phyloP scores from a whole-genome alignment of 2,113 vertebrate genomes.

The Verasper variegatus region DNA sequence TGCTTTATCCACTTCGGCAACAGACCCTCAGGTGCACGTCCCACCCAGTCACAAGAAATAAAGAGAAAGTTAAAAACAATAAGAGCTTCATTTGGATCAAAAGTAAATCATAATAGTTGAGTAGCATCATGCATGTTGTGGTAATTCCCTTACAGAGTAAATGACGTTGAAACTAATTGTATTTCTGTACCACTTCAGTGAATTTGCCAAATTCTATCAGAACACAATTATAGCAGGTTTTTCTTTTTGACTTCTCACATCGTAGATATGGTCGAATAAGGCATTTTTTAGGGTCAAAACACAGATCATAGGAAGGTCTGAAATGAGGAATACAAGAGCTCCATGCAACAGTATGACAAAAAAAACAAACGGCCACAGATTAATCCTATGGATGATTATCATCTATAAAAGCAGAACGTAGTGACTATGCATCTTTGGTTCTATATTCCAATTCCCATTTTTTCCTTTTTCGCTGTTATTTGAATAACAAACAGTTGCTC shows the following conservation, averaged over 20 bases:
- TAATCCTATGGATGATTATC: slow-evolving; percentile 67
- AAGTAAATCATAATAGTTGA: slow-evolving; percentile 34
- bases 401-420: slow-evolving; percentile 69
- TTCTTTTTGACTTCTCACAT: slow-evolving; percentile 2
- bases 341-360: slow-evolving; percentile 33
- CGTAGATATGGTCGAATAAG: slow-evolving; percentile 27
- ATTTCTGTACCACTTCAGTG: slow-evolving; percentile 70
- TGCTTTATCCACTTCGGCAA: slow-evolving; percentile 80
- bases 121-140: slow-evolving; percentile 78
- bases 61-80: slow-evolving; percentile 48
- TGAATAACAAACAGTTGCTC: slow-evolving; percentile 58
- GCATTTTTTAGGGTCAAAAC: slow-evolving; percentile 20
- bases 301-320: slow-evolving; percentile 42
- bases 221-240: not conserved
- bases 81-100: slow-evolving; percentile 45
- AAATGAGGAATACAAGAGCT: slow-evolving; percentile 76
- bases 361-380: slow-evolving; percentile 50
- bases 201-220: slow-evolving; percentile 51
- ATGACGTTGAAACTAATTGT: slow-evolving; percentile 74
- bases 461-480: slow-evolving; percentile 61
- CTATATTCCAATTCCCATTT: slow-evolving; percentile 75
- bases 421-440: slow-evolving; percentile 78
- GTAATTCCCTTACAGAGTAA: slow-evolving; percentile 84
- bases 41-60: slow-evolving; percentile 74
- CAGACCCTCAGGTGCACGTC: slow-evolving; percentile 66